Evolutionary conservation across 2,113 vertebrate genomes (phyloP), one percentile per base, ranked within the genome.

Genomic region (Elgaria multicarinata): DNA sequence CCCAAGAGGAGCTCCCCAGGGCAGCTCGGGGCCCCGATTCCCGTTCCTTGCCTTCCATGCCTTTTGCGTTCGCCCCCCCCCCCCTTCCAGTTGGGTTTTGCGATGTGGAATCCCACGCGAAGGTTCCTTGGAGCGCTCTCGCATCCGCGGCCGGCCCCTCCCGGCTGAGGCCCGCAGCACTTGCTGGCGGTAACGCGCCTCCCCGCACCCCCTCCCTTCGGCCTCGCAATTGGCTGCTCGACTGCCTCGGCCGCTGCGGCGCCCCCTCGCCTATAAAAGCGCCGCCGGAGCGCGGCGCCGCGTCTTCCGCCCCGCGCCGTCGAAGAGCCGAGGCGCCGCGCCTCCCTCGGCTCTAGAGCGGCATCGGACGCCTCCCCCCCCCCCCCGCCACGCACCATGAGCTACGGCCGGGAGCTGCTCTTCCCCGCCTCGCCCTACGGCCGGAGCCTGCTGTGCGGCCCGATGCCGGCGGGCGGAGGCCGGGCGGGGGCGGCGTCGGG

Each of bases 351-450:
- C 28, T 1, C 36, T 22, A 10, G 5, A 6, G 58, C 36, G 33
- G n/a, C 79, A 22, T 13, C 64, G 9, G 10, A 4, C n/a, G 16
- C 16, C 6, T 24, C 13, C 16, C 46, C 20, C 20, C 58, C 62
- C 2, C 67, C n/a, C n/a, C 46, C 46, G 46, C 71, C 31, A 31
- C 26, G 50, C 2, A 2, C 82, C 64, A 72, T 96, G 91, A 93
- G 93, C 87, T 92, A 90, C 95, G 96, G 96, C 96, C 96, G 97
- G 44, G 87, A 85, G 44, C 62, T 66, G 42, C 86, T 50, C 69
- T 69, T 53, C 44, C 4, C 86, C 0, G 22, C 24, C 78, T 6
- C 76, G 8, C 46, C 84, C 14, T 82, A n/a, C 97, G 44, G 78
- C 4, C 79, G n/a, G 14, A 36, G 64, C 46, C 31, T 31, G 10